phyloP scores from a whole-genome alignment of 2,888 invertebrate genomes.

The Drosophila helvetica region DNA sequence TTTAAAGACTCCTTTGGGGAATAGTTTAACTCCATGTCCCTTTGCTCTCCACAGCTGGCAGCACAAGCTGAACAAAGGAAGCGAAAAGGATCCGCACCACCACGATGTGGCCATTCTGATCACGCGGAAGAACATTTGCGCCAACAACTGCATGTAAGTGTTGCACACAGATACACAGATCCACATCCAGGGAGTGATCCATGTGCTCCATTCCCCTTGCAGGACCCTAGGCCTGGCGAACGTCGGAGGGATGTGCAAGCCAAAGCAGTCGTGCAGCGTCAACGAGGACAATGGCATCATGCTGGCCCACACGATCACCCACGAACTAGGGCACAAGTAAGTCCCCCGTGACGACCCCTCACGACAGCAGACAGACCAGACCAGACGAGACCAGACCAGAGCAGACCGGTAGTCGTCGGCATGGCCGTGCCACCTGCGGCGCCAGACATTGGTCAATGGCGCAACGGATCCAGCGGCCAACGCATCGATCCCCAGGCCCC shows the following conservation, averaged over 20 bases:
- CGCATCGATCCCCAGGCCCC: conserved; percentile 5
- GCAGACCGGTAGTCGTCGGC: conserved; percentile 35
- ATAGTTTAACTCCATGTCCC: neutral
- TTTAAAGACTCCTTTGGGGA: neutral
- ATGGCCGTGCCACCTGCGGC: conserved; percentile 29
- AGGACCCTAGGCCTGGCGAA: conserved; percentile 94
- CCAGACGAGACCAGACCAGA: conserved; percentile 49
- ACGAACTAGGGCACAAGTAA: conserved; percentile 96
- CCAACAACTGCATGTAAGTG: conserved; percentile 83
- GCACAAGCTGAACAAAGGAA: conserved; percentile 88
- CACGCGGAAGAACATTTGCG: conserved; percentile 91
- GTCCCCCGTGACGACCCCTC: conserved; percentile 51
- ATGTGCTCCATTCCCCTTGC: conserved; percentile 48
- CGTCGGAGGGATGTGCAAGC: conserved; percentile 94
- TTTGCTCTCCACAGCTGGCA: conserved; percentile 87
- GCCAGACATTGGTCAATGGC: conserved; percentile 36
- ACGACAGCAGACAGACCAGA: conserved; percentile 57
- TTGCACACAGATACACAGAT: neutral
- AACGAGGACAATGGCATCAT: conserved; percentile 96
- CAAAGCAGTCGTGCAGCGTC: conserved; percentile 93
- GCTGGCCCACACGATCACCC: conserved; percentile 94
- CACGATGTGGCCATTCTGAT: conserved; percentile 95
- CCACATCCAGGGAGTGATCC: neutral
- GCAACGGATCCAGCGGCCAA: conserved; percentile 21
- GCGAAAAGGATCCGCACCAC: conserved; percentile 93